Conservation (phyloP, 23 tunicate genomes). For the Phallusia fumigata region DNA sequence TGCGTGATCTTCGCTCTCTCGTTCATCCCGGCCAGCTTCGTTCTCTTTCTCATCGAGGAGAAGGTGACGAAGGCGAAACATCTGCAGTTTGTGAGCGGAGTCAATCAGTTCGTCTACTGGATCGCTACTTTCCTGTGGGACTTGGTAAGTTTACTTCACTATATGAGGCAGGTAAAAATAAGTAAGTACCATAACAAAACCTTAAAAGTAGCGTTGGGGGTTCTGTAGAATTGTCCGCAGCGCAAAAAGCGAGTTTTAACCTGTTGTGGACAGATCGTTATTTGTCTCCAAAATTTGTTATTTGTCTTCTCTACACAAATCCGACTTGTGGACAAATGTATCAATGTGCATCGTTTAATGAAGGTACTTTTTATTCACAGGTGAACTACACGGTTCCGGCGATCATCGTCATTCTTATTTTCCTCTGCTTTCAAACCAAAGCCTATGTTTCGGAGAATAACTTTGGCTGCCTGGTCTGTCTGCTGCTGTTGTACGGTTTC, state of each 20-base stretch:
- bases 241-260: too few relatives aligned
- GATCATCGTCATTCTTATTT: slow-evolving; percentile 70
- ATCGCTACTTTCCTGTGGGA: slow-evolving; percentile 94
- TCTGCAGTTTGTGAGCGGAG: slow-evolving; percentile 97
- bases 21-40: slow-evolving; percentile 94
- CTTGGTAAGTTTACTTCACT: slow-evolving; percentile 44
- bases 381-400: slow-evolving; percentile 81
- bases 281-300: too few relatives aligned
- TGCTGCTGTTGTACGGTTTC: slow-evolving; percentile 84
- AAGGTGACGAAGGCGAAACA: slow-evolving; percentile 83
- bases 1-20: slow-evolving; percentile 90
- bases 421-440: slow-evolving; percentile 81
- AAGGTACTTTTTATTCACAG: slow-evolving; percentile 45
- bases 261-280: too few relatives aligned
- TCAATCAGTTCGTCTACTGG: slow-evolving; percentile 87
- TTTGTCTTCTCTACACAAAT: too few relatives aligned
- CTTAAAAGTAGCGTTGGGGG: too few relatives aligned
- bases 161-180: too few relatives aligned
- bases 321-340: too few relatives aligned
- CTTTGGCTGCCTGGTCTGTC: slow-evolving; percentile 53
- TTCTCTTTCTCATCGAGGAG: slow-evolving; percentile 91
- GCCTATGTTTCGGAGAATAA: slow-evolving; percentile 89
- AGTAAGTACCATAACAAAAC: too few relatives aligned
- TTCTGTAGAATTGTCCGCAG: too few relatives aligned
- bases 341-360: neutral